Conservation (phyloP, 2,113 vertebrate genomes). For the Larimichthys polyactis region DNA sequence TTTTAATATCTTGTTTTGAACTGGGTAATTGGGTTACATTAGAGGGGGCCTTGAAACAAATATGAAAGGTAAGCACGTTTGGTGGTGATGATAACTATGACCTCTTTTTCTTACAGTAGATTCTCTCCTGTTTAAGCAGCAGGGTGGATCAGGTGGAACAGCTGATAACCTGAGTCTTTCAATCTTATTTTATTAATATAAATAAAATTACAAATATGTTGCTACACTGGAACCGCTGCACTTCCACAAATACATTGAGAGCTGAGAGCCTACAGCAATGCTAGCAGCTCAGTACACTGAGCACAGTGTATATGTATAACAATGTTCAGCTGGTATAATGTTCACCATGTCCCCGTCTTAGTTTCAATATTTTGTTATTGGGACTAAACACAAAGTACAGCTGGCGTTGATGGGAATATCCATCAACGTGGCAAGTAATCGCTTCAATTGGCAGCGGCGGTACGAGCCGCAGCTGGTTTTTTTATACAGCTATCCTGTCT, state of each 20-base stretch:
- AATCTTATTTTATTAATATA: background rate
- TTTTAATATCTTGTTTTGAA: slow-evolving; percentile 3
- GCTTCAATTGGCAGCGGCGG: too few species aligned
- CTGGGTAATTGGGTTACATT: slow-evolving; percentile 28
- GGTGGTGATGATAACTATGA: background rate
- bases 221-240: background rate
- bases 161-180: background rate
- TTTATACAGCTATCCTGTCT: too few species aligned
- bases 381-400: background rate
- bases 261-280: too few species aligned
- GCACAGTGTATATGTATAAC: too few species aligned
- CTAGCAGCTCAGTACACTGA: too few species aligned
- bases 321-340: too few species aligned
- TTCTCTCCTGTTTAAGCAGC: background rate
- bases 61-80: slow-evolving; percentile 4
- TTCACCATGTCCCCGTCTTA: background rate
- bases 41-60: background rate
- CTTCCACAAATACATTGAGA: background rate
- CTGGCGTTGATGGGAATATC: background rate
- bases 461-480: too few species aligned
- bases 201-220: background rate
- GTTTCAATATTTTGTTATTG: background rate
- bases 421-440: too few species aligned
- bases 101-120: background rate
- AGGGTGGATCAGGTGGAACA: background rate